Evolutionary conservation across 2,113 vertebrate species (phyloP).

Genomic region (Thunnus maccoyii): DNA sequence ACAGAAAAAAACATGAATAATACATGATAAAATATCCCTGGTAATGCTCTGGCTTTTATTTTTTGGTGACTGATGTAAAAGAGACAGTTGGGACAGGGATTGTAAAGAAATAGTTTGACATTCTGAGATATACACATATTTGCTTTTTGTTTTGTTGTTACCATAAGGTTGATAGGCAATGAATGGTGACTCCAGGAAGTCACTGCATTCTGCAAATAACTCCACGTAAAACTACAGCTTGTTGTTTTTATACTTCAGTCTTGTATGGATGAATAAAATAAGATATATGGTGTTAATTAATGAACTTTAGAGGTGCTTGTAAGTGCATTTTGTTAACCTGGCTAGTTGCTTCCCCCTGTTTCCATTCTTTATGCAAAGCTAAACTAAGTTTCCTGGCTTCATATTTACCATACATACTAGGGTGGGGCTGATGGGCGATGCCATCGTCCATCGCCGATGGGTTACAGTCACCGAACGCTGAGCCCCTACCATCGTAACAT

Average conservation of each 20-base stretch:
- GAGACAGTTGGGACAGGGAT: neutral
- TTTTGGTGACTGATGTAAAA: constrained; percentile 28
- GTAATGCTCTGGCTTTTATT: constrained; percentile 50
- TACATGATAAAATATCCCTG: constrained; percentile 62
- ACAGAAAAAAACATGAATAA: constrained; percentile 69
- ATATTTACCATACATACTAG: no score
- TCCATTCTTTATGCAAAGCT: constrained; percentile 2
- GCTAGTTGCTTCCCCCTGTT: neutral
- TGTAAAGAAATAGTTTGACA: constrained; percentile 9
- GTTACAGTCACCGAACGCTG: no score
- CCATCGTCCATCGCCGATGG: no score
- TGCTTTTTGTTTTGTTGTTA: neutral
- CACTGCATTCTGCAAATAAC: neutral
- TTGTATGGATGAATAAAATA: neutral
- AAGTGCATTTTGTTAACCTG: neutral
- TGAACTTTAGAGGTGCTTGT: neutral
- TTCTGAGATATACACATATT: neutral
- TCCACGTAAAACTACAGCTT: neutral
- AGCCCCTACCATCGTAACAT: no score
- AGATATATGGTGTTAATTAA: neutral
- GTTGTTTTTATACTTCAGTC: no score
- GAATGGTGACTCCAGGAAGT: neutral
- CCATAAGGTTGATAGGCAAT: neutral
- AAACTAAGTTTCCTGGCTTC: neutral
- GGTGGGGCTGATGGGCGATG: no score